Evolutionary conservation across 2,113 vertebrate genomes (phyloP).

Genomic region (Trogon surrucura): DNA sequence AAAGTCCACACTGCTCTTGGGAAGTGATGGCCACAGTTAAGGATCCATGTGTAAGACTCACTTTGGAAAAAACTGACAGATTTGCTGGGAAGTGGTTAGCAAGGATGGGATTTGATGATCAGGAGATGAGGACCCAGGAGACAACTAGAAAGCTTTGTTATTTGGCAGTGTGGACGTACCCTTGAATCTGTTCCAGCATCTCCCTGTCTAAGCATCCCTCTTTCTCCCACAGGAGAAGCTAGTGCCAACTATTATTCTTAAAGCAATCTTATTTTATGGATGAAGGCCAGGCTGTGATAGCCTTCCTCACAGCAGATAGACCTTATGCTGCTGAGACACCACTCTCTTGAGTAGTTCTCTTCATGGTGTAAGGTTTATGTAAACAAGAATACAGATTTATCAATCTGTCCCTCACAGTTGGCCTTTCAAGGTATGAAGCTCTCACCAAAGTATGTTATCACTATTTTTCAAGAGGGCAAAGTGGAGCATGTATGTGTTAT

Average conservation of each 20-base stretch:
- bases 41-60: rapidly evolving
- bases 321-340: neutral
- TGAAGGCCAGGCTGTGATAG: neutral
- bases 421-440: neutral
- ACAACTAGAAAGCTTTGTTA: neutral
- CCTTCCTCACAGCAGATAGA: neutral
- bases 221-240: neutral
- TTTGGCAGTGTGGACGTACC: neutral
- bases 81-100: neutral
- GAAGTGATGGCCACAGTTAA: neutral
- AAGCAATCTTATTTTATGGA: neutral
- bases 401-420: neutral
- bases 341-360: neutral
- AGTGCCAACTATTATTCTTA: neutral
- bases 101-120: neutral
- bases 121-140: neutral
- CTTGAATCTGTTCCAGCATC: neutral
- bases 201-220: neutral
- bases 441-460: neutral
- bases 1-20: neutral
- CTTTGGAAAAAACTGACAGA: neutral
- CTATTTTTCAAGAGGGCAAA: neutral
- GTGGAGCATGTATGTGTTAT: neutral
- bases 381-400: neutral
- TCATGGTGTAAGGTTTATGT: neutral